Conservation (phyloP, 2,797 vertebrate genomes). For the Propithecus perrieri region DNA sequence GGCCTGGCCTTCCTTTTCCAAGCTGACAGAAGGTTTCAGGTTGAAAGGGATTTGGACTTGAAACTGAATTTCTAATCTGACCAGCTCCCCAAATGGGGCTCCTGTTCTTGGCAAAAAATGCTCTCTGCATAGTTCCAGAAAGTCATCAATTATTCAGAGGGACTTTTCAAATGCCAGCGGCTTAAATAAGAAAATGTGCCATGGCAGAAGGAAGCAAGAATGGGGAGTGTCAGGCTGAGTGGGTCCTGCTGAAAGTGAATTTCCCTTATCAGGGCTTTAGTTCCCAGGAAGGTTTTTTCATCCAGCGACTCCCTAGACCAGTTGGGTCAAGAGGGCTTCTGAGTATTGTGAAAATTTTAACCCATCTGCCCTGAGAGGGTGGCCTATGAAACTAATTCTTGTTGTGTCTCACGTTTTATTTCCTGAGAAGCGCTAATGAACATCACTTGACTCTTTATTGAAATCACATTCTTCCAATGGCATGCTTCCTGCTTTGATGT, state of each 20-base stretch:
- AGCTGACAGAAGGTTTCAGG: slow-evolving; percentile 74
- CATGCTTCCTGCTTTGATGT: not conserved
- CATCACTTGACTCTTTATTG: not conserved
- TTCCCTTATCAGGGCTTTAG: not conserved
- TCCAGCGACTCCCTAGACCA: not conserved
- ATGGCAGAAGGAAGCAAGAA: slow-evolving; percentile 56
- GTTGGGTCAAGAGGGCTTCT: not conserved
- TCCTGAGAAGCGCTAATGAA: not conserved
- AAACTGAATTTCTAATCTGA: slow-evolving; percentile 78
- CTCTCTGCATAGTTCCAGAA: slow-evolving; percentile 70
- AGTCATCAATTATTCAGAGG: slow-evolving; percentile 75
- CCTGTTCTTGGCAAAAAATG: slow-evolving; percentile 72
- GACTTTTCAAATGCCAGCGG: slow-evolving; percentile 68
- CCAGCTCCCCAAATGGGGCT: slow-evolving; percentile 69
- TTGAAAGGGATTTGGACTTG: slow-evolving; percentile 76
- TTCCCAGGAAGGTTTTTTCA: not conserved
- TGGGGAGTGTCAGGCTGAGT: not conserved
- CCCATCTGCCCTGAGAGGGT: not conserved
- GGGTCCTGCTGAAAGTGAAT: slow-evolving; percentile 3
- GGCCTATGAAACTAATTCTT: not conserved
- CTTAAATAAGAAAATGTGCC: slow-evolving; percentile 68
- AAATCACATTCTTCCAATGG: not conserved
- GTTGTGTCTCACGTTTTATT: not conserved
- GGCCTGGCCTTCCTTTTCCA: slow-evolving; percentile 60
- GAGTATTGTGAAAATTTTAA: not conserved